A percentile compares a stretch with the other conserved stretches of the same genome.
phyloP scores from a whole-genome alignment of 35 echinoderm and acorn worm genomes.

The Apostichopus parvimensis region DNA sequence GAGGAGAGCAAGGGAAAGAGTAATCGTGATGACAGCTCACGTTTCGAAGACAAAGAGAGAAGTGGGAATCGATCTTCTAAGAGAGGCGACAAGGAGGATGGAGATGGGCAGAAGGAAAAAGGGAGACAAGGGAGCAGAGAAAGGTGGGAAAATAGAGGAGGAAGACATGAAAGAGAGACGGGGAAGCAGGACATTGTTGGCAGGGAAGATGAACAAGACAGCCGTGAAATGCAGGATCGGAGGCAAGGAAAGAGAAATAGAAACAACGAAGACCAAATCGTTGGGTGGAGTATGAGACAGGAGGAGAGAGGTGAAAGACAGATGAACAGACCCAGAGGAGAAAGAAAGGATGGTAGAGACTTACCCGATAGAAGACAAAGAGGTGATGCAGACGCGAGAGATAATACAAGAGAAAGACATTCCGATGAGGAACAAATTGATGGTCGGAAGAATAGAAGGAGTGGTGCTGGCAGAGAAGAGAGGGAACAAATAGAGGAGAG shows the following conservation, averaged over 20 bases:
- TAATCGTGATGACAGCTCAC: not conserved
- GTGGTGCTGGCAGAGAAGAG: not conserved
- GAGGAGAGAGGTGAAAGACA: not conserved
- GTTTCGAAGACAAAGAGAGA: not conserved
- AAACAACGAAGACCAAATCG: not conserved
- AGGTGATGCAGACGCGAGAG: not conserved
- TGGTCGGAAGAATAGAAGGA: not conserved
- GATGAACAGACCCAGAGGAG: constrained; percentile 5
- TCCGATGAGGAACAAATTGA: not conserved
- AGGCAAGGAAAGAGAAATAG: constrained; percentile 4
- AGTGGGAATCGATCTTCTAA: not conserved
- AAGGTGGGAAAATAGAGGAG: not conserved
- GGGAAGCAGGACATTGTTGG: not conserved
- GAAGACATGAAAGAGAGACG: not conserved
- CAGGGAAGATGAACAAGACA: not conserved
- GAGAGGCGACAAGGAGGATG: not conserved
- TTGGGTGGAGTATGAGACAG: not conserved
- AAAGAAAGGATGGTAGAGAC: constrained; percentile 20
- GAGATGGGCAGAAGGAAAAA: not conserved
- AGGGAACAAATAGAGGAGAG: not conserved
- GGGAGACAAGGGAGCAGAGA: not conserved
- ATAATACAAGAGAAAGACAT: not conserved
- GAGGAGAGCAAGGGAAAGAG: not conserved
- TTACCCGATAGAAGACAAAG: not conserved
- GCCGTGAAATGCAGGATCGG: not conserved